A percentile compares a stretch with the other conserved stretches of the same genome.
Conservation (phyloP, 2,113 vertebrate species). For the Psilopsiagon aymara region DNA sequence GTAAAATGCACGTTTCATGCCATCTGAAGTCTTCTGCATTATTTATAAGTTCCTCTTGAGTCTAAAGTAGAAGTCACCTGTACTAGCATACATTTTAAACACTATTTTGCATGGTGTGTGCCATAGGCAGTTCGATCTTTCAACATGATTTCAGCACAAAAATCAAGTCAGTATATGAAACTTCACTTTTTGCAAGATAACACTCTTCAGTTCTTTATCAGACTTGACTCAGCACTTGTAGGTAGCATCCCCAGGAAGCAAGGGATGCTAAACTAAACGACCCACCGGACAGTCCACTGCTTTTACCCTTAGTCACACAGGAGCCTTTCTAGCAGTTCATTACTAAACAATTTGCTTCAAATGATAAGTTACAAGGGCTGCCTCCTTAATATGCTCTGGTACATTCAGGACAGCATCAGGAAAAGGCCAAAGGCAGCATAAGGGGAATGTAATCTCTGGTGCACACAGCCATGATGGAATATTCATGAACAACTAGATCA, state of each 20-base stretch:
- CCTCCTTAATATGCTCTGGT: background rate
- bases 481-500: background rate
- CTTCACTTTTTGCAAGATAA: background rate
- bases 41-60: conserved; percentile 1
- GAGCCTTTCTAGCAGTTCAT: background rate
- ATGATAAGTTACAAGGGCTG: background rate
- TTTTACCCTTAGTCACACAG: background rate
- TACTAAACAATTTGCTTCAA: background rate
- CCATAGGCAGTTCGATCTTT: background rate
- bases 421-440: background rate
- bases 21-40: background rate
- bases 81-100: background rate
- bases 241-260: background rate
- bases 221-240: background rate
- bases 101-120: background rate
- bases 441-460: background rate
- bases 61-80: background rate
- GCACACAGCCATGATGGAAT: background rate
- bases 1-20: background rate
- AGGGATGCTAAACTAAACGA: background rate
- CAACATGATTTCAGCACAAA: background rate
- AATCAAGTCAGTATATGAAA: background rate
- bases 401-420: background rate
- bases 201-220: background rate
- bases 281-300: background rate